phyloP scores from a whole-genome alignment of 2,113 vertebrate genomes.

The Aegotheles bennettii region DNA sequence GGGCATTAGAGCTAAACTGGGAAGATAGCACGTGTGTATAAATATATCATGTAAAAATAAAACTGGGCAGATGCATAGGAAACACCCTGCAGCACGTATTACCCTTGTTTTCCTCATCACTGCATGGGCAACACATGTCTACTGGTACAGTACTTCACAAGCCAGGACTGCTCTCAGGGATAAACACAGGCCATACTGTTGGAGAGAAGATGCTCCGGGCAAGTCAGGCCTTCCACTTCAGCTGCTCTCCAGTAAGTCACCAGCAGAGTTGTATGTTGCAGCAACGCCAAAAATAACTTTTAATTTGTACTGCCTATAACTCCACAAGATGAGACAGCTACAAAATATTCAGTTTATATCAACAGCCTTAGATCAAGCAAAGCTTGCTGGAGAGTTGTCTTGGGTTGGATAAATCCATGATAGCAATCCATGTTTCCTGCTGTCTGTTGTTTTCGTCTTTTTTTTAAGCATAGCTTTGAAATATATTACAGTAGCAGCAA shows the following conservation, averaged over 20 bases:
- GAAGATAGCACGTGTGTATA: constrained; percentile 35
- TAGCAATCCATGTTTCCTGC: background rate
- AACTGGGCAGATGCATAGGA: constrained; percentile 51
- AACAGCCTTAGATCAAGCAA: constrained; percentile 38
- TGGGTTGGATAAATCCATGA: background rate
- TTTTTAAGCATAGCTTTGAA: background rate
- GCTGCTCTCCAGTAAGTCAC: background rate
- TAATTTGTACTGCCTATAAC: background rate
- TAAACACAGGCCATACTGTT: background rate
- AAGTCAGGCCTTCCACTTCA: background rate
- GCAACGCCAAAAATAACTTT: background rate
- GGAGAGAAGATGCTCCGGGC: constrained; percentile 13
- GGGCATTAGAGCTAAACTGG: constrained; percentile 40
- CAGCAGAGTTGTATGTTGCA: background rate
- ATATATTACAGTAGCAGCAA: background rate
- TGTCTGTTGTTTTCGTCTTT: background rate
- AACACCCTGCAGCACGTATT: constrained; percentile 51
- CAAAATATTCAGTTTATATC: background rate
- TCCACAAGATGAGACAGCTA: background rate
- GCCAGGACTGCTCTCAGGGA: background rate
- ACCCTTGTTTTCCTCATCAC: constrained; percentile 63
- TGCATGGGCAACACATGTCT: constrained; percentile 51
- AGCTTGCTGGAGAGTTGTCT: constrained; percentile 26
- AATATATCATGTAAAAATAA: constrained; percentile 59
- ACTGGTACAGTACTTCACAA: constrained; percentile 32